These are phyloP conservation scores for Plusia festucae DNA, from an alignment of 2,888 invertebrate species.

Conservation along the genomic window DNA sequence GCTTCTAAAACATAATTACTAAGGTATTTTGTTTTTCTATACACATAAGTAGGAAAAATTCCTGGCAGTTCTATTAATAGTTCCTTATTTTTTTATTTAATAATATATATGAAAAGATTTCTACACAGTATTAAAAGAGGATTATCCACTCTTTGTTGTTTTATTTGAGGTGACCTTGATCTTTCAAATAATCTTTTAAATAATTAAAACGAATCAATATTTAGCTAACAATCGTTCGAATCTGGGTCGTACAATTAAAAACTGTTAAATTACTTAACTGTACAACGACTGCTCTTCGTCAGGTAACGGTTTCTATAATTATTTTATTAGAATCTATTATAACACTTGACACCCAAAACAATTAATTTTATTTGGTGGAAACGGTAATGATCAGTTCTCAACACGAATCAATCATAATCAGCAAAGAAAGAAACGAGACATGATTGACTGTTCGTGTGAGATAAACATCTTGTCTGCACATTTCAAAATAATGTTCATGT, in stretches of 20 bases:
- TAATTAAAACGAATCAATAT: constrained; percentile 42
- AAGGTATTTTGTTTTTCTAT: too few relatives aligned
- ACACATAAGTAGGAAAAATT: too few relatives aligned
- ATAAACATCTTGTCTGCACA: not conserved
- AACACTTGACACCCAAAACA: constrained; percentile 17
- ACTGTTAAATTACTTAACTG: constrained; percentile 54
- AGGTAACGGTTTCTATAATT: constrained; percentile 43
- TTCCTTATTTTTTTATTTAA: too few relatives aligned
- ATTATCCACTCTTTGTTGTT: not conserved
- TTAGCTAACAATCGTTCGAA: constrained; percentile 39
- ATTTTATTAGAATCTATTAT: constrained; percentile 31
- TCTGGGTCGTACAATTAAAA: constrained; percentile 53
- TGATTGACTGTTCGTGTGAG: not conserved
- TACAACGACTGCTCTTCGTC: constrained; percentile 31
- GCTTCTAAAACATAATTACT: too few relatives aligned
- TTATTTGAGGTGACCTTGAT: constrained; percentile 25
- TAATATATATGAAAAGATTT: too few relatives aligned
- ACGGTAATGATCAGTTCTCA: constrained; percentile 8
- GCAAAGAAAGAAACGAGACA: not conserved
- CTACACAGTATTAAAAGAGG: too few relatives aligned
- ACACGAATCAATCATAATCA: not conserved
- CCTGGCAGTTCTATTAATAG: too few relatives aligned
- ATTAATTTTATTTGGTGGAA: constrained; percentile 12
- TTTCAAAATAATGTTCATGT: not conserved
- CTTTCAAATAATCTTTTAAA: constrained; percentile 38